These are phyloP conservation scores for Anagyrus pseudococci DNA, from an alignment of 2,888 invertebrate species.

Conservation along the genomic window DNA sequence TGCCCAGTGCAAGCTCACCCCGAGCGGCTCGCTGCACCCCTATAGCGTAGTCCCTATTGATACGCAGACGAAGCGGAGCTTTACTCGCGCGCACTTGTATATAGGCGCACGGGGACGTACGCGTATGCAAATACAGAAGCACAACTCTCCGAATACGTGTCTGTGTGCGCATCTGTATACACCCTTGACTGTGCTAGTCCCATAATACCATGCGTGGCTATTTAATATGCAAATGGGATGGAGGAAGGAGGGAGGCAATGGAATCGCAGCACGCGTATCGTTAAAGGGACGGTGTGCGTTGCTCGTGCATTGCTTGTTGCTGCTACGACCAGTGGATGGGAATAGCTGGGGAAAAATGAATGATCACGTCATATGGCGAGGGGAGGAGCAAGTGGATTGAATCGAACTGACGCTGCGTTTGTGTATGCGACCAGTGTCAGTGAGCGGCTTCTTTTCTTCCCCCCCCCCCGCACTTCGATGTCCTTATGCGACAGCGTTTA, in stretches of 20 bases:
- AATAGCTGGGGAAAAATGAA: constrained; percentile 15
- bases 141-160: constrained; percentile 32
- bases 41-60: neutral
- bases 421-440: neutral
- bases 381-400: neutral
- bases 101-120: constrained; percentile 9
- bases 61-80: constrained; percentile 7
- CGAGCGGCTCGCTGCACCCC: neutral
- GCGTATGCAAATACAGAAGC: constrained; percentile 38
- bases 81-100: too few relatives aligned
- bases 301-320: constrained; percentile 17
- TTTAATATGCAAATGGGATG: constrained; percentile 61
- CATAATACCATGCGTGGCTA: constrained; percentile 41
- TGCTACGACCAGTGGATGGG: neutral
- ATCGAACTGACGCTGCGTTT: neutral
- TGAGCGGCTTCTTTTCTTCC: neutral
- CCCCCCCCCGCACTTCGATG: too few relatives aligned
- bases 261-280: constrained; percentile 50
- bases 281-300: neutral
- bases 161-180: constrained; percentile 3
- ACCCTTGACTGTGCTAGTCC: constrained; percentile 10
- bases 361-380: constrained; percentile 16
- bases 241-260: constrained; percentile 56
- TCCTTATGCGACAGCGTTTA: too few relatives aligned
- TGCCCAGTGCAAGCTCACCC: neutral